A percentile compares a stretch with the other conserved stretches of the same genome.
Conservation (phyloP, 2,888 invertebrate species). For the Athalia circularis region DNA sequence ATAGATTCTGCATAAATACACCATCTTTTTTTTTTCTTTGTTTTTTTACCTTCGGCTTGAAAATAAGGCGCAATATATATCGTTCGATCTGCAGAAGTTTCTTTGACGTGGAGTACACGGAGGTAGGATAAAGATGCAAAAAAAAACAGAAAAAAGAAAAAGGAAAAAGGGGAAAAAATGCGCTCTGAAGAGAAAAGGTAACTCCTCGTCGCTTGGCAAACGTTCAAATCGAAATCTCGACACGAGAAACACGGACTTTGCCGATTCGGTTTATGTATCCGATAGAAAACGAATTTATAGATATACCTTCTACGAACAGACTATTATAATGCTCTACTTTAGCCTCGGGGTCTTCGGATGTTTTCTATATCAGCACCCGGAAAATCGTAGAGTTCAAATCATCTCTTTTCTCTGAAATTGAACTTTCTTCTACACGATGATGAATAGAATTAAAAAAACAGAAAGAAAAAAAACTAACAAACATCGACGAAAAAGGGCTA, state of each 20-base stretch:
- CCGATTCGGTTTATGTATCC: not conserved
- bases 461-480: too few species aligned
- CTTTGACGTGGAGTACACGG: not conserved
- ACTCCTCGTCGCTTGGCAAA: slow-evolving; percentile 16
- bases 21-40: not conserved
- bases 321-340: slow-evolving; percentile 9
- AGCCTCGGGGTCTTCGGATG: slow-evolving; percentile 12
- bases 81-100: slow-evolving; percentile 16
- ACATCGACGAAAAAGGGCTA: too few species aligned
- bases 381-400: slow-evolving; percentile 12
- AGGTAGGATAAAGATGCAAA: not conserved
- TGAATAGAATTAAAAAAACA: not conserved
- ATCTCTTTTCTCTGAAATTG: slow-evolving; percentile 1
- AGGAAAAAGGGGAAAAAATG: too few species aligned
- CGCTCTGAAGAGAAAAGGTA: too few species aligned
- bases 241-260: slow-evolving; percentile 9
- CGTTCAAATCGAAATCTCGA: slow-evolving; percentile 40
- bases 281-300: slow-evolving; percentile 13
- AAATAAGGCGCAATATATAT: not conserved
- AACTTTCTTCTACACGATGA: slow-evolving; percentile 8
- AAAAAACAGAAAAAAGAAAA: too few species aligned
- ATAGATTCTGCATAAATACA: slow-evolving; percentile 1
- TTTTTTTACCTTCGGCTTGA: not conserved
- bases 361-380: slow-evolving; percentile 21
- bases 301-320: not conserved